Evolutionary conservation across 2,113 vertebrate species (phyloP), one percentile per base, ranked within the genome.

Genomic region (Solea senegalensis): DNA sequence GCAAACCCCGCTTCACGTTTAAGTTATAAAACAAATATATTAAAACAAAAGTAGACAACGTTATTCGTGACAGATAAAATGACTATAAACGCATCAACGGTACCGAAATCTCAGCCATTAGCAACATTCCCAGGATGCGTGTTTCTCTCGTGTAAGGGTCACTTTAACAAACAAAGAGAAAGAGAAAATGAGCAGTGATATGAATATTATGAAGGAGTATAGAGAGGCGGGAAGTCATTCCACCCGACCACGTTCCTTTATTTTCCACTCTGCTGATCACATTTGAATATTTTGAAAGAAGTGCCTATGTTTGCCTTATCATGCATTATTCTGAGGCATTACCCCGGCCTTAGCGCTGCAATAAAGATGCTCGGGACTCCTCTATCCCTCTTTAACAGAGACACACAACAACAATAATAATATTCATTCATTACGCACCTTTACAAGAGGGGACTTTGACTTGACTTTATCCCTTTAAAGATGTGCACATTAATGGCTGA

Each of bases 211-310:
- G 80, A 88, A 86, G 79, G 65, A 86, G 82, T 79, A 70, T 74
- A 49, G 73, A 78, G 72, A 90, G 75, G 79, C 78, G 81, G 88
- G 88, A 87, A 92, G 88, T 86, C 87, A 89, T 91, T 91, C 85
- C 84, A 76, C 76, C 81, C 83, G 76, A 86, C 83, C 85, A 79
- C 85, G 62, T 88, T 90, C 80, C 91, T 93, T 91, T 93, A 92
- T 93, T 94, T 94, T 94, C 92, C 92, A 93, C 89, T 89, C 88
- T 82, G 64, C 78, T 74, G 88, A 83, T 81, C 87, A 74, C 91
- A 94, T 94, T 92, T 92, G 91, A 94, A 93, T 92, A 90, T 91
- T 87, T 89, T 89, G 84, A 91, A 90, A 93, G 89, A 84, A 90
- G 89, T 88, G 90, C 86, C 91, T 85, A 84, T 94, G 93, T 93